phyloP scores from a whole-genome alignment of 2,888 invertebrate species.

The Bhutanitis thaidina region DNA sequence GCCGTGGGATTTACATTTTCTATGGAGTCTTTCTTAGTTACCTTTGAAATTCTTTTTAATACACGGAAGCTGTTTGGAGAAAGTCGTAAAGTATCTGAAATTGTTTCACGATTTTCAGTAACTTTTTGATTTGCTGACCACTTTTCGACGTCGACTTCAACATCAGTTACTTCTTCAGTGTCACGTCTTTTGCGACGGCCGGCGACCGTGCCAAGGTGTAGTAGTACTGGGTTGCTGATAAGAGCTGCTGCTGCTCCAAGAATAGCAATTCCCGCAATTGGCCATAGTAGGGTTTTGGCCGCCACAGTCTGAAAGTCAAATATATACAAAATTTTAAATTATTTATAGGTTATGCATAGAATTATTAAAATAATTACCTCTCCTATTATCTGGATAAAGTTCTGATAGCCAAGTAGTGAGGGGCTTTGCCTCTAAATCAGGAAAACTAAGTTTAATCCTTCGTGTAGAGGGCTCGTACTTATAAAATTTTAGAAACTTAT shows the following conservation, averaged over 20 bases:
- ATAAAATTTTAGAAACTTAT: no score
- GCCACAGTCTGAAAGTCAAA: slow-evolving; percentile 21
- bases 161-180: slow-evolving; percentile 42
- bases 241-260: slow-evolving; percentile 89
- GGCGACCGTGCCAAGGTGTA: slow-evolving; percentile 87
- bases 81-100: background rate
- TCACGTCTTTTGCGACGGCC: slow-evolving; percentile 79
- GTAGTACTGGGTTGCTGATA: slow-evolving; percentile 86
- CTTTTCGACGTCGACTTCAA: slow-evolving; percentile 14
- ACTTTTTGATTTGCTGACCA: slow-evolving; percentile 11
- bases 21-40: slow-evolving; percentile 1
- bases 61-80: background rate
- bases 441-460: no score
- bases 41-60: slow-evolving; percentile 1
- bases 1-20: slow-evolving; percentile 10
- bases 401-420: no score
- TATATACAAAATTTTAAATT: no score
- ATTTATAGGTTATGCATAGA: no score
- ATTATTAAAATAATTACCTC: no score
- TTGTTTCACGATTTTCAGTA: slow-evolving; percentile 10
- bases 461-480: no score
- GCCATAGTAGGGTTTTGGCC: slow-evolving; percentile 83
- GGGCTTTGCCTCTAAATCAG: no score
- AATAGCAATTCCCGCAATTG: slow-evolving; percentile 89
- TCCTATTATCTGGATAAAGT: no score